Evolutionary conservation across 2,797 vertebrate species (phyloP), one percentile per base, ranked within the genome.

Genomic region (Sciaenops ocellatus): DNA sequence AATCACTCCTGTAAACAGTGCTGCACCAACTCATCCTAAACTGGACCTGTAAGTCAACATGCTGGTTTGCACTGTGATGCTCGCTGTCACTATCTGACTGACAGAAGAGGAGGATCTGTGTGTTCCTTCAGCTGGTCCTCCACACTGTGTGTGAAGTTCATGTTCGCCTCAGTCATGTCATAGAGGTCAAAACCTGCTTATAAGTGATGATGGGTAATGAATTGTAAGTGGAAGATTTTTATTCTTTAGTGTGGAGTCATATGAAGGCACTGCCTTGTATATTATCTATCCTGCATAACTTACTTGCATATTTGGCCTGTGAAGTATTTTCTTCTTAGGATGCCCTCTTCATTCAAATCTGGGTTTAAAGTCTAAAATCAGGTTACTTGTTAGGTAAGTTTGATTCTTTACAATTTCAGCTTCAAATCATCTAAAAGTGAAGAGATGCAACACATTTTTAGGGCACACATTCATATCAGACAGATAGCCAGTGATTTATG

Each of bases 101-200:
- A 20, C 34, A 30, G 64, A 51, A 24, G 48, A 52, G 30, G 46
- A 28, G 46, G 34, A 24, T 44, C 18, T 42, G 57, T 38, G 26
- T 57, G 60, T 11, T 59, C 20, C 16, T 48, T 15, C 48, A 26
- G 34, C 30, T 50, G 42, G 11, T 24, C 10, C 28, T 61, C 28
- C 7, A 26, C 48, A n/a, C 12, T 16, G 16, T 61, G 20, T 51
- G 26, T 16, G n/a, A 6, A n/a, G 22, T 50, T 30, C 34, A 38
- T 38, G 34, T 38, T 17, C 42, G 22, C 30, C 63, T 22, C 38
- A 3, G 12, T 44, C 51, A 73, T 64, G 52, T 85, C 73, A 69
- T 1, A 38, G 22, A 67, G 51, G 77, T 76, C 68, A 80, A 18
- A 66, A 0, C 4, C 64, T 59, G 20, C 26, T 6, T 28, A 28